Conservation (phyloP, 2,888 invertebrate genomes). For the Eledona agricola region DNA sequence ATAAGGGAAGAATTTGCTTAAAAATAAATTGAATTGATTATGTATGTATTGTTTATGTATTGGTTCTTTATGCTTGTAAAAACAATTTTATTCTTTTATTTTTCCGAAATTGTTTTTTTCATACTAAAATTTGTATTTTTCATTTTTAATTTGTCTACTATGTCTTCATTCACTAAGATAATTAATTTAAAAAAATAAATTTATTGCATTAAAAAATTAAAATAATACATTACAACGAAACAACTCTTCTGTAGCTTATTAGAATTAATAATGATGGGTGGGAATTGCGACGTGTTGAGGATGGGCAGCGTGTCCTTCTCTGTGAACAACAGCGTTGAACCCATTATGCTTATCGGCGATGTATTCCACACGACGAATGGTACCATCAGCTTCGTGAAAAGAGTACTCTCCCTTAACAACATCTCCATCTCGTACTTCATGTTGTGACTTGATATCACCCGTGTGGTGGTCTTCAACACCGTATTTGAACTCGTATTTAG, state of each 20-base stretch:
- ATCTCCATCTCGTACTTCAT: slow-evolving; percentile 66
- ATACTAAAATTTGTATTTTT: no score
- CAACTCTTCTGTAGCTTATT: not conserved
- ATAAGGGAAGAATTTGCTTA: no score
- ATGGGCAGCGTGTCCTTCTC: slow-evolving; percentile 64
- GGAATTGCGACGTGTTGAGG: slow-evolving; percentile 24
- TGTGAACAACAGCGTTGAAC: slow-evolving; percentile 59
- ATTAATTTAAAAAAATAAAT: slow-evolving; percentile 5
- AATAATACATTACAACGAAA: not conserved
- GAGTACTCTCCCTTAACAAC: slow-evolving; percentile 67
- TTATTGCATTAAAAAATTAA: slow-evolving; percentile 6
- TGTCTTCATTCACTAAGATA: no score
- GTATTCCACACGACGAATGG: slow-evolving; percentile 67
- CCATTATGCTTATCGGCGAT: slow-evolving; percentile 68
- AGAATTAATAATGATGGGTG: slow-evolving; percentile 4
- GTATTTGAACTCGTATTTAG: slow-evolving; percentile 68
- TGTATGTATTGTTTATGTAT: no score
- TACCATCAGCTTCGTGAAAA: slow-evolving; percentile 67
- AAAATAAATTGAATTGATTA: no score
- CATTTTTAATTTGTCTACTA: no score
- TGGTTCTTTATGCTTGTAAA: no score
- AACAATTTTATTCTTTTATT: no score
- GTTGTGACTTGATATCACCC: slow-evolving; percentile 67
- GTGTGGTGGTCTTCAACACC: slow-evolving; percentile 67
- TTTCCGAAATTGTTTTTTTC: no score